A percentile compares a stretch with the other conserved stretches of the same genome.
These are phyloP conservation scores for Anguilla marmorata DNA, from an alignment of 2,797 vertebrate species.

Conservation along the genomic window DNA sequence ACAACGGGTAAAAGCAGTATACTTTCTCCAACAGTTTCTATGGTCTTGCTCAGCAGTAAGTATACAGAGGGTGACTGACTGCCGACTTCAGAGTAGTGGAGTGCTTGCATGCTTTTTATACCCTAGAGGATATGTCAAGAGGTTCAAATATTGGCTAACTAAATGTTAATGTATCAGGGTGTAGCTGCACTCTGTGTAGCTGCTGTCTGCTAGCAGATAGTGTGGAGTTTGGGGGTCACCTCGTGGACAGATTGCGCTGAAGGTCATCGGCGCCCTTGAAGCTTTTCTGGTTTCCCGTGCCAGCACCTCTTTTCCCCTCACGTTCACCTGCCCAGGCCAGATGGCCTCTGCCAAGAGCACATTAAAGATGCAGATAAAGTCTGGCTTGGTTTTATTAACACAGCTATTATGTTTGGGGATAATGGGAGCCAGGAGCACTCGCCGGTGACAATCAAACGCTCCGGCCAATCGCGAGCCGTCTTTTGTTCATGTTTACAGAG, in stretches of 20 bases:
- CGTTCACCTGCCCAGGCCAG: conserved; percentile 5
- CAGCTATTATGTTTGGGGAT: conserved; percentile 7
- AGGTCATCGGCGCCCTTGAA: conserved; percentile 4
- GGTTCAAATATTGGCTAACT: neutral
- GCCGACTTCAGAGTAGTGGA: neutral
- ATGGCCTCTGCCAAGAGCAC: conserved; percentile 11
- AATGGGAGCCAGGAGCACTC: neutral
- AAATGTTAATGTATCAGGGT: conserved; percentile 1
- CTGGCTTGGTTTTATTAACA: conserved; percentile 22
- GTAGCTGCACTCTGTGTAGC: neutral
- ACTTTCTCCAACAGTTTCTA: neutral
- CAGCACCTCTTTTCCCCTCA: neutral
- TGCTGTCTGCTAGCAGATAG: neutral
- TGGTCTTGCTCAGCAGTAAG: neutral
- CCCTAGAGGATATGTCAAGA: neutral
- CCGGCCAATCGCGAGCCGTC: neutral
- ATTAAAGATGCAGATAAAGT: conserved; percentile 31
- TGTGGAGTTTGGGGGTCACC: conserved; percentile 41
- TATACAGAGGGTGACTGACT: neutral
- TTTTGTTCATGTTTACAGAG: neutral
- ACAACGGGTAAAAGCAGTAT: neutral
- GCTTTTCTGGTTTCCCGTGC: neutral
- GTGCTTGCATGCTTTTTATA: neutral
- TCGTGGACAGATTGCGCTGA: conserved; percentile 28
- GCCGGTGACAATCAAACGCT: neutral